Base-by-base conservation (phyloP, 2,888 invertebrate species). In the Bellardia bayeri region DNA sequence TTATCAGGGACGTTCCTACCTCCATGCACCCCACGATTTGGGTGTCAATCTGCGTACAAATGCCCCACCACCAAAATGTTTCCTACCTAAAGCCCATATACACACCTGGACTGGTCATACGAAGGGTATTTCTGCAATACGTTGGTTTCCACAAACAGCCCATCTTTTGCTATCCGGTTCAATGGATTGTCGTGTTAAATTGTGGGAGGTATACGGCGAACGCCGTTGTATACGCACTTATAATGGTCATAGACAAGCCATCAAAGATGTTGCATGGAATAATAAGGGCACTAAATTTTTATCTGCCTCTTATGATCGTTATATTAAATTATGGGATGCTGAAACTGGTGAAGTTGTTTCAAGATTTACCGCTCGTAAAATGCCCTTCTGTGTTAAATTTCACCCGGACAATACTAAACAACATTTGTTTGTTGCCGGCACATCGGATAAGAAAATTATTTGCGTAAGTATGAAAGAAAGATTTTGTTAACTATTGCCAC, bases 361-460 rank as follows among this genome's bases (percentile, higher is more conserved):
- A 0, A 95, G 98, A 63, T 99, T 99, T 94, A 98, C 98, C 23
- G 99, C 98, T 71, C 95, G 98, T 80, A 99, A 99, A 94, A 98
- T 99, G 91, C 98, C 99, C 0, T 99, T 99, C 94, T 99, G 99
- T 93, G 97, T 98, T 64, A 99, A 99, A 94, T 99, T 99, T 93
- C 97, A 99, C 94, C 99, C 99, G 0, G 99, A 99, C 91, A 96
- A 96, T 71, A 98, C 98, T 91, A 99, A 99, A 91, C 99, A 99
- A 91, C 97, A 99, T 94, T 95, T 99, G 37, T 99, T 99, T 94
- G 98, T 99, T 1, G 98, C 99, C 71, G 99, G 99, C 82, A 99
- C 99, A 2, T 98, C 99, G 0, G 99, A 99, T 92, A 99, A 99
- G 94, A 99, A 99, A 94, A 99, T 99, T 90, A 97, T 99, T 91